phyloP scores from a whole-genome alignment of 2,113 vertebrate genomes.

The Cacatua alba region DNA sequence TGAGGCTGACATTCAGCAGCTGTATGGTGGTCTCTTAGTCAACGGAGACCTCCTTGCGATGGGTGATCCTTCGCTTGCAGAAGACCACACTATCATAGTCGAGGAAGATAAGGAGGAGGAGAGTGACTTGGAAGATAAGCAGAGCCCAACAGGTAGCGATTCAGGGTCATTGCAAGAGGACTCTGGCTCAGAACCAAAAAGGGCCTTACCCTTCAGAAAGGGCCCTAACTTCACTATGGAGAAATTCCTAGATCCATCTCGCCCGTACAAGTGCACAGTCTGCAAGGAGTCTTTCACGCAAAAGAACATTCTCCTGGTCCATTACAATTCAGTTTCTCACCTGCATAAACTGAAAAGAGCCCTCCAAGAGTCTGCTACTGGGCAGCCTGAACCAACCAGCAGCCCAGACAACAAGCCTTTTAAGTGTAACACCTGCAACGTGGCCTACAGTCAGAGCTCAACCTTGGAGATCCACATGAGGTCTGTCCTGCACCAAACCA shows the following conservation, averaged over 20 bases:
- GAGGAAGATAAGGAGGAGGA: constrained; percentile 98
- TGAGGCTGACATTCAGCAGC: constrained; percentile 96
- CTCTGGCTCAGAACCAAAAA: constrained; percentile 94
- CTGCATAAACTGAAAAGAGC: constrained; percentile 97
- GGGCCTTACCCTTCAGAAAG: constrained; percentile 95
- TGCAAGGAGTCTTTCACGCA: constrained; percentile 99
- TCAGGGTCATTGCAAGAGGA: constrained; percentile 94
- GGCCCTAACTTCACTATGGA: constrained; percentile 99
- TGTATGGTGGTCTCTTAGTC: constrained; percentile 93
- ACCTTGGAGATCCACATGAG: constrained; percentile 99
- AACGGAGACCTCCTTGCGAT: constrained; percentile 95
- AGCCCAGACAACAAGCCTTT: constrained; percentile 99
- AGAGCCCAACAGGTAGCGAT: constrained; percentile 95
- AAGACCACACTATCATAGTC: constrained; percentile 91
- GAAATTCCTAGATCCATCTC: constrained; percentile 97
- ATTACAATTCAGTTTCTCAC: constrained; percentile 99
- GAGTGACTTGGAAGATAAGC: constrained; percentile 95
- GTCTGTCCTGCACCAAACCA: constrained; percentile 97
- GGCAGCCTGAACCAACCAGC: constrained; percentile 94
- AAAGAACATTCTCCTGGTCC: constrained; percentile 97
- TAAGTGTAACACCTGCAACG: constrained; percentile 97
- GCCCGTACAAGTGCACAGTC: constrained; percentile 98
- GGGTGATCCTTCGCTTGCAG: constrained; percentile 88
- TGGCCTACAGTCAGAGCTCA: constrained; percentile 98
- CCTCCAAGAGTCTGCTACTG: constrained; percentile 94